phyloP scores from a whole-genome alignment of 2,113 vertebrate genomes.

The Varanus komodoensis region DNA sequence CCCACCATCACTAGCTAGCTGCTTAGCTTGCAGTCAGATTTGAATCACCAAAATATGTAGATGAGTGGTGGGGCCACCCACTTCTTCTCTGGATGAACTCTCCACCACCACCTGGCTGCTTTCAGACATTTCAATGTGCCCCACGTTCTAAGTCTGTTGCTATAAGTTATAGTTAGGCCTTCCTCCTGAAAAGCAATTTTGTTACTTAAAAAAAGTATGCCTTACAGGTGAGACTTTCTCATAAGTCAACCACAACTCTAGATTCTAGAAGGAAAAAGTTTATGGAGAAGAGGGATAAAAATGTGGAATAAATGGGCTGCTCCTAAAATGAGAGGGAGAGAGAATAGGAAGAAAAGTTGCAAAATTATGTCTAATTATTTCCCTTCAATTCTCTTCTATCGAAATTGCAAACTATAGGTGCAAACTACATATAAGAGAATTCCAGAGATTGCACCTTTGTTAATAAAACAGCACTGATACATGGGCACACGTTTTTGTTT shows the following conservation, averaged over 20 bases:
- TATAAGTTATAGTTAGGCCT: background rate
- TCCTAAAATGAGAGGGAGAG: background rate
- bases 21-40: background rate
- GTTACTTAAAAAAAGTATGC: background rate
- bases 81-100: background rate
- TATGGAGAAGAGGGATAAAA: background rate
- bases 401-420: background rate
- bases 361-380: background rate
- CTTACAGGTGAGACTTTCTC: background rate
- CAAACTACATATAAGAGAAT: background rate
- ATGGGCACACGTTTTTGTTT: no score
- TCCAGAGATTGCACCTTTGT: background rate
- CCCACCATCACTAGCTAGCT: background rate
- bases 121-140: background rate
- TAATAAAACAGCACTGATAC: background rate
- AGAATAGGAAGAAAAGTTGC: background rate
- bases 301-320: background rate
- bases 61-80: no score
- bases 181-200: background rate
- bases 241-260: background rate
- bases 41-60: background rate
- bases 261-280: background rate
- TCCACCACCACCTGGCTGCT: background rate
- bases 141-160: background rate
- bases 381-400: conserved; percentile 1